These are phyloP conservation scores for Mionectes macconnelli DNA, from an alignment of 2,113 vertebrate species.

Conservation along the genomic window DNA sequence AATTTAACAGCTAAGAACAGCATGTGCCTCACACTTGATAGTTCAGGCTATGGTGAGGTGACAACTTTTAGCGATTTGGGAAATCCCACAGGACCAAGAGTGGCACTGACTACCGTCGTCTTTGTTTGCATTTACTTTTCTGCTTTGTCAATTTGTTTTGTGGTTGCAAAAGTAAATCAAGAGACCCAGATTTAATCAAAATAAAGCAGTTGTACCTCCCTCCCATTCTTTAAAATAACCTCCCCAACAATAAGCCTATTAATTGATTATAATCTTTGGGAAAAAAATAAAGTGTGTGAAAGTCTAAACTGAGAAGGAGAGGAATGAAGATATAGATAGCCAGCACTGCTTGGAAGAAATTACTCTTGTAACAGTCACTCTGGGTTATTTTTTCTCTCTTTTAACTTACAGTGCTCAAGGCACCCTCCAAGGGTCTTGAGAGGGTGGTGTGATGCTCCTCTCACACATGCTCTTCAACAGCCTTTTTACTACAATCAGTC, in stretches of 20 bases:
- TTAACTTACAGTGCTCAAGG: conserved; percentile 29
- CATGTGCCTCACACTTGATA: conserved; percentile 58
- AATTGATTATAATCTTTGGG: not conserved
- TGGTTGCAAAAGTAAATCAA: conserved; percentile 8
- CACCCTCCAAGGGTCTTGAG: conserved; percentile 16
- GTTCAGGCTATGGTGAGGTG: conserved; percentile 55
- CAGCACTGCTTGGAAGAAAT: not conserved
- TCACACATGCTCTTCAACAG: conserved; percentile 33
- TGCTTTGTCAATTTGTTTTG: conserved; percentile 32
- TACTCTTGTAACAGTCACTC: not conserved
- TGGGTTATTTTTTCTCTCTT: conserved; percentile 39
- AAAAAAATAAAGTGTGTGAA: not conserved
- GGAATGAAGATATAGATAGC: not conserved
- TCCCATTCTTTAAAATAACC: not conserved
- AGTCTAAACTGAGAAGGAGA: not conserved
- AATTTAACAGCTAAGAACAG: conserved; percentile 59
- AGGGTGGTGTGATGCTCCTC: conserved; percentile 31
- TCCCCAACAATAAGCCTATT: not conserved
- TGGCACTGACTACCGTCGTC: conserved; percentile 1
- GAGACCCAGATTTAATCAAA: not conserved
- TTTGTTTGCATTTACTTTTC: conserved; percentile 54
- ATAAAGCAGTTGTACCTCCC: not conserved
- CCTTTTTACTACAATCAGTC: conserved; percentile 33
- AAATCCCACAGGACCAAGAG: not conserved
- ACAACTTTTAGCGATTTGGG: conserved; percentile 57